These are phyloP conservation scores for Dermatophagoides farinae DNA, from an alignment of 1,140 invertebrate species.

Conservation along the genomic window DNA sequence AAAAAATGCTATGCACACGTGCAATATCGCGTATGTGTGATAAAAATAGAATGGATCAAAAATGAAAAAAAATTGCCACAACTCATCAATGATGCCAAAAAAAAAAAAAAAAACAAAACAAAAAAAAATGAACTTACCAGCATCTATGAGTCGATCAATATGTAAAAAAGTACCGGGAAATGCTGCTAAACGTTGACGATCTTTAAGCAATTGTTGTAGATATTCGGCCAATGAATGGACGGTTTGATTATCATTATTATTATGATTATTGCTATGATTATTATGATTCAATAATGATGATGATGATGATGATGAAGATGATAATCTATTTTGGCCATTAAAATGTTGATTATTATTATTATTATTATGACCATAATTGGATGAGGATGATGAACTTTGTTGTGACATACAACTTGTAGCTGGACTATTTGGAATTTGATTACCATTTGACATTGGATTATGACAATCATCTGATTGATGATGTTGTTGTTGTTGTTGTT, in stretches of 20 bases:
- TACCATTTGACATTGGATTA: not conserved
- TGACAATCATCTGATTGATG: not conserved
- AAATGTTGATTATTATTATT: too few relatives aligned
- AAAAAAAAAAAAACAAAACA: not conserved
- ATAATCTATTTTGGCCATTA: not conserved
- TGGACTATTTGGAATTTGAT: not conserved
- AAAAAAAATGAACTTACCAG: constrained; percentile 51
- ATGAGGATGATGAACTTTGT: not conserved
- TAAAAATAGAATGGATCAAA: not conserved
- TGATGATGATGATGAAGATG: not conserved
- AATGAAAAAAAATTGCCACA: not conserved
- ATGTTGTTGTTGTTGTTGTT: too few relatives aligned
- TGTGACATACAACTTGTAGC: not conserved
- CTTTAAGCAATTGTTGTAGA: constrained; percentile 97
- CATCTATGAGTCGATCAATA: constrained; percentile 91
- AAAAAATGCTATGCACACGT: too few relatives aligned
- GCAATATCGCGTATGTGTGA: too few relatives aligned
- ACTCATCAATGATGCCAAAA: too few relatives aligned
- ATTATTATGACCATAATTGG: too few relatives aligned
- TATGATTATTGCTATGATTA: not conserved
- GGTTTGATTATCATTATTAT: not conserved
- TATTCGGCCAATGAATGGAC: constrained; percentile 71
- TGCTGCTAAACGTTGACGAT: constrained; percentile 96
- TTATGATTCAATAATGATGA: not conserved
- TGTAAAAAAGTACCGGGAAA: constrained; percentile 99